Base-by-base conservation (phyloP, 2,797 vertebrate genomes). In the Labroides dimidiatus region DNA sequence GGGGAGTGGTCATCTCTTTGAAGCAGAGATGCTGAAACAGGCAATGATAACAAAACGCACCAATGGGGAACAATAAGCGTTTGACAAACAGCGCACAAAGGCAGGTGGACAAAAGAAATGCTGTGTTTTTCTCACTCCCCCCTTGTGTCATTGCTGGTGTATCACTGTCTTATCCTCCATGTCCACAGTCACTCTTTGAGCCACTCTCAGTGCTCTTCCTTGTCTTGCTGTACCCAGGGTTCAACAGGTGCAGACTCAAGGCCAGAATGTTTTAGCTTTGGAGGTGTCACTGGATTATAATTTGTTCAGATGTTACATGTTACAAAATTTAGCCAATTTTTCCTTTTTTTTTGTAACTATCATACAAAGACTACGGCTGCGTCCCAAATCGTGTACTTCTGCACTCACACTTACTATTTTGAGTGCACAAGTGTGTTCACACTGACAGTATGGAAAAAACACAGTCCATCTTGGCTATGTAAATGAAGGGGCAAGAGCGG, bases 21-120 rank as follows among this genome's bases (percentile, higher is more conserved):
- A 87, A 55, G 67, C 62, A 86, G 82, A 82, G 89, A 73, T 88
- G 89, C 89, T 92, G 90, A 91, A 91, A 88, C 67, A 86, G 81
- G 86, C 80, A 85, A 80, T 45, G 33, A 59, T 62, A 59, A 90
- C 90, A 91, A 90, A 91, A 84, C 75, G 59, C 60, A 69, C 30
- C 65, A 59, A 49, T 54, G 49, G 65, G 36, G 59, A 62, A 90
- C 86, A 89, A 91, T 82, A 48, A 77, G 64, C 72, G n/a, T 47
- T 52, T 20, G 54, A 75, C 79, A 83, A 88, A 82, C 75, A 77
- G 61, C 66, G 48, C 77, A 91, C 75, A 89, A 81, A 87, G 72
- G 71, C 67, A 45, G 54, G 2, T 50, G 20, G 24, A 77, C 71
- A 64, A 92, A 87, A 87, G 86, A 92, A 87, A 67, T 75, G 86